phyloP scores from a whole-genome alignment of 2,888 invertebrate species.

The Herminia tarsipennalis region DNA sequence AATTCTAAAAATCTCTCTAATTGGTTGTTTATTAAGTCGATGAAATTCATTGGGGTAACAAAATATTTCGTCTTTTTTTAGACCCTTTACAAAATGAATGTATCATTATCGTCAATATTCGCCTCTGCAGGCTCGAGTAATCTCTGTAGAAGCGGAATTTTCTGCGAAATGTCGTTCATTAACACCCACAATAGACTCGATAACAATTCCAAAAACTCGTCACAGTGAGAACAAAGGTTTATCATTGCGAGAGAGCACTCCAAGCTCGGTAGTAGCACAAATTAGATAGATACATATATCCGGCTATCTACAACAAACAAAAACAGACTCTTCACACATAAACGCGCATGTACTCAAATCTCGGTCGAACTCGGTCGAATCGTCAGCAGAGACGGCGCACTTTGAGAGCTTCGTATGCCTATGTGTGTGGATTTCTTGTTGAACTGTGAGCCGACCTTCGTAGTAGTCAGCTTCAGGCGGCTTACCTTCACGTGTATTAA shows the following conservation, averaged over 20 bases:
- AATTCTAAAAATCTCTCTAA: too few species aligned
- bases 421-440: too few species aligned
- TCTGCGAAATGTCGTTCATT: constrained; percentile 67
- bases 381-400: too few species aligned
- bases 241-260: constrained; percentile 51
- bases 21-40: too few species aligned
- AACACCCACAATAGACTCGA: constrained; percentile 68
- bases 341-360: too few species aligned
- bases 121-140: constrained; percentile 50
- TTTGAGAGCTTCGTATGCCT: too few species aligned
- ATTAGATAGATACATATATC: too few species aligned
- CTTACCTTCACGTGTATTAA: constrained; percentile 15
- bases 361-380: too few species aligned
- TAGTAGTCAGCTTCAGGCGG: constrained; percentile 22
- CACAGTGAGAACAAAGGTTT: constrained; percentile 58
- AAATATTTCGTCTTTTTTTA: background rate
- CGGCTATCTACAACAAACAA: too few species aligned
- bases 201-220: constrained; percentile 73
- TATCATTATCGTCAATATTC: constrained; percentile 51
- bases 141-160: constrained; percentile 57
- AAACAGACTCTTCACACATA: too few species aligned
- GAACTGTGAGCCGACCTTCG: too few species aligned
- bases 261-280: constrained; percentile 43
- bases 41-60: too few species aligned
- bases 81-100: background rate